A percentile compares a stretch with the other conserved stretches of the same genome.
phyloP scores from a whole-genome alignment of 1,140 invertebrate species.

The Drosophila truncata region DNA sequence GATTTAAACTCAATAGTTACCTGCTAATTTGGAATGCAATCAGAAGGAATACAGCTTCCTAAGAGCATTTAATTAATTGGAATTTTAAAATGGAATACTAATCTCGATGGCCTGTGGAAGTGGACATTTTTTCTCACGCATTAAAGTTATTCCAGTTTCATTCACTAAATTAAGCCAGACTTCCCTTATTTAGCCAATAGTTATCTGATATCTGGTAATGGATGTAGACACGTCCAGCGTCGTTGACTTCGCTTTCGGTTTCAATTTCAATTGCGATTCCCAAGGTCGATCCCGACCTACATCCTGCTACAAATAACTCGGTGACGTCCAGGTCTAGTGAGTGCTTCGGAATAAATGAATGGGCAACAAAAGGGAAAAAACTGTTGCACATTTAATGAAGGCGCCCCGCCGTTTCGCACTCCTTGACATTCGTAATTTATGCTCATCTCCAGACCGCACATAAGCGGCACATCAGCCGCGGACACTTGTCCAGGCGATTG shows the following conservation, averaged over 20 bases:
- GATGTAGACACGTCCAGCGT: constrained; percentile 41
- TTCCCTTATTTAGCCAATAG: background rate
- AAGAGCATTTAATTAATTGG: background rate
- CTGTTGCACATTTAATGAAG: constrained; percentile 59
- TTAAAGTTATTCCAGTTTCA: background rate
- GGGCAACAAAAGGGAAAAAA: constrained; percentile 29
- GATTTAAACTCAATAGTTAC: background rate
- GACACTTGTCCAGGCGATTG: constrained; percentile 63
- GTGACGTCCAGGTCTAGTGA: constrained; percentile 42
- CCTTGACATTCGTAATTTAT: constrained; percentile 64
- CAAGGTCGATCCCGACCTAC: constrained; percentile 60
- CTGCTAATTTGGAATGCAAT: background rate
- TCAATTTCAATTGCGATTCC: constrained; percentile 40
- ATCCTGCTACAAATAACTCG: constrained; percentile 72
- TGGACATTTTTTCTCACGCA: background rate
- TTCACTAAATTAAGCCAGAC: constrained; percentile 1
- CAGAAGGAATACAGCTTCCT: background rate
- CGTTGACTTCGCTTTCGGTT: constrained; percentile 56
- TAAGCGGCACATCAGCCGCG: constrained; percentile 60
- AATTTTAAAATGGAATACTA: constrained; percentile 1
- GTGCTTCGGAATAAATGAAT: constrained; percentile 20
- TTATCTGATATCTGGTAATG: constrained; percentile 24
- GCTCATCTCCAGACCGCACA: constrained; percentile 64
- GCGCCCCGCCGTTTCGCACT: constrained; percentile 38
- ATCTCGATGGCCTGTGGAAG: background rate